Base-by-base conservation (phyloP, 2,797 vertebrate genomes). In the Malurus splendens region DNA sequence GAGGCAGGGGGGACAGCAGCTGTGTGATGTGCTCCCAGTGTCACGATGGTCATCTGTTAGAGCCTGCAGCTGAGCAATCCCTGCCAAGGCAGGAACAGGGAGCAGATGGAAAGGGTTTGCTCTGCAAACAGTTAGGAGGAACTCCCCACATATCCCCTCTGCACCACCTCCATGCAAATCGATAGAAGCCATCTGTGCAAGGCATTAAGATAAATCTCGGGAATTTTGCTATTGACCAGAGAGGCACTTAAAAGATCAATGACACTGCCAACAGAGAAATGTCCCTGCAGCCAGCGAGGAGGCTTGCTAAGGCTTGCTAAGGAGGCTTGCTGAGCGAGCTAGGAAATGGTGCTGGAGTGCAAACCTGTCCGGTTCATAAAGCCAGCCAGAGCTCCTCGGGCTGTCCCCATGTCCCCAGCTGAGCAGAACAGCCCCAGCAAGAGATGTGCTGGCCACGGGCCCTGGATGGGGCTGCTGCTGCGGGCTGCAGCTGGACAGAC, bases 101-200 rank as follows among this genome's bases (percentile, higher is more conserved):
- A 86, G 61, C 91, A 93, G 88, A 44, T 85, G 88, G 84, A 62
- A 91, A 52, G 15, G 72, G 65, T 90, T 93, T 94, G 72, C 68
- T 90, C 61, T 51, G 44, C 55, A 74, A 86, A 82, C 57, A 88
- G 54, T 30, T 71, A 47, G 30, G 54, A 71, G 65, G 75, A 84
- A 68, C 62, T 87, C n/a, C 44, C 2, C 3, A 12, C 59, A 70
- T 32, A 67, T 38, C 42, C n/a, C 45, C 28, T 66, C 66, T 60
- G 65, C 51, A 45, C 24, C 32, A 1, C 39, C 79, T 74, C 60
- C 57, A 32, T 25, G 90, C 50, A 28, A 51, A 87, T 95, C 82
- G 42, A 92, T 87, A 89, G 61, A 54, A 77, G 83, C 86, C 84
- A 82, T 77, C 93, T 91, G 83, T 51, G 54, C 22, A 16, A 71